Base-by-base conservation (phyloP, 2,113 vertebrate genomes). In the Centropus bengalensis region DNA sequence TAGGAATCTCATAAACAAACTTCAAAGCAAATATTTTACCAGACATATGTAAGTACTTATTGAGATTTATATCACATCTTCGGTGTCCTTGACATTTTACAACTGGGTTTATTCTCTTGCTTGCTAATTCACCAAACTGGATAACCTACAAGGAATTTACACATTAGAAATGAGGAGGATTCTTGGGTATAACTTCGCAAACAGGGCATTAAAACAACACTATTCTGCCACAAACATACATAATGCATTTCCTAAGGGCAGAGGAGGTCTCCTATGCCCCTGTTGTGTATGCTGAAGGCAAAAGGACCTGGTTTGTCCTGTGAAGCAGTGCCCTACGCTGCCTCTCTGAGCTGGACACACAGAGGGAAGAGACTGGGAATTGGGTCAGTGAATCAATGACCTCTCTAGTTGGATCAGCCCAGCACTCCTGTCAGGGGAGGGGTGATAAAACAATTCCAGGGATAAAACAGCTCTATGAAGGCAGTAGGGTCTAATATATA, bases 61-160 rank as follows among this genome's bases (percentile, higher is more conserved):
- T 59, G 78, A 96, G 79, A 93, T 91, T 81, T 56, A 47, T 81
- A 88, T 55, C 2, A 0, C 33, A 70, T 83, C 56, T 75, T 71
- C 76, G 58, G 60, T 66, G 40, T 49, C 85, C 82, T 86, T 90
- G 91, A 94, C 88, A 78, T 95, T 89, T 93, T 60, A 83, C 88
- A 90, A 81, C 40, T 77, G 42, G 28, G 56, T 86, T 95, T 95
- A 75, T 90, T 70, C 75, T 71, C 56, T 45, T 82, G 27, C 67
- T 95, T 88, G 68, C 73, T 82, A 91, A 83, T 86, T 78, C 79
- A 52, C 52, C 60, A 79, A 86, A 81, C 3, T 83, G 81, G 76
- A 74, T 88, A 81, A 94, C 64, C 86, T 70, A 93, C 58, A 69
- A 73, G 45, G 78, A 92, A 82, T 91, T 82, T 77, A 80, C 84